A percentile compares a stretch with the other conserved stretches of the same genome.
phyloP scores from a whole-genome alignment of 1,140 invertebrate genomes.

The Spodoptera frugiperda region DNA sequence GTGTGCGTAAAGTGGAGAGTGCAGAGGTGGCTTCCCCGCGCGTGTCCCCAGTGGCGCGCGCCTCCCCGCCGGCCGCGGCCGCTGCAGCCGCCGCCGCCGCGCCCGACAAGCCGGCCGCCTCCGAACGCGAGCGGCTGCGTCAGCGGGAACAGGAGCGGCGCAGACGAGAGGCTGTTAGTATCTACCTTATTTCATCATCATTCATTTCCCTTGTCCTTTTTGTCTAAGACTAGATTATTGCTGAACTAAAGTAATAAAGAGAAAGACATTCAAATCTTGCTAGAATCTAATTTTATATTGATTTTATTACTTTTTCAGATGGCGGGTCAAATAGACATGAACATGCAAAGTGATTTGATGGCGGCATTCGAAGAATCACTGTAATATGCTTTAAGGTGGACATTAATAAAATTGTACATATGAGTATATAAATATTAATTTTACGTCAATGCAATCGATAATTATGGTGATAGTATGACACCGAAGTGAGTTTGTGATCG shows the following conservation, averaged over 20 bases:
- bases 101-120: conserved; percentile 89
- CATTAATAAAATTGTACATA: conserved; percentile 76
- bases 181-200: background rate
- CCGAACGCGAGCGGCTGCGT: conserved; percentile 92
- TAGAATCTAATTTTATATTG: background rate
- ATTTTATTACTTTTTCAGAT: conserved; percentile 89
- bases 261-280: background rate
- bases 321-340: conserved; percentile 98
- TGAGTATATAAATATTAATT: conserved; percentile 75
- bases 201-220: background rate
- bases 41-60: conserved; percentile 53
- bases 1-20: conserved; percentile 49
- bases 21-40: conserved; percentile 50
- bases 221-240: too few relatives aligned
- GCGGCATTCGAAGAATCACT: conserved; percentile 98
- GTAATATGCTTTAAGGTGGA: conserved; percentile 84
- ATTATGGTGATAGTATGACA: conserved; percentile 73
- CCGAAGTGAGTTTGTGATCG: conserved; percentile 79
- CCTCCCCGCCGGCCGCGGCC: conserved; percentile 73
- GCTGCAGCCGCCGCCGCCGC: conserved; percentile 87
- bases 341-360: conserved; percentile 99
- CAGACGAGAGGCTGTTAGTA: conserved; percentile 95
- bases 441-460: conserved; percentile 80
- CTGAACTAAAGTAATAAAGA: too few relatives aligned
- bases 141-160: conserved; percentile 95